Conservation (phyloP, 2,888 invertebrate genomes). For the Orthosia gothica region DNA sequence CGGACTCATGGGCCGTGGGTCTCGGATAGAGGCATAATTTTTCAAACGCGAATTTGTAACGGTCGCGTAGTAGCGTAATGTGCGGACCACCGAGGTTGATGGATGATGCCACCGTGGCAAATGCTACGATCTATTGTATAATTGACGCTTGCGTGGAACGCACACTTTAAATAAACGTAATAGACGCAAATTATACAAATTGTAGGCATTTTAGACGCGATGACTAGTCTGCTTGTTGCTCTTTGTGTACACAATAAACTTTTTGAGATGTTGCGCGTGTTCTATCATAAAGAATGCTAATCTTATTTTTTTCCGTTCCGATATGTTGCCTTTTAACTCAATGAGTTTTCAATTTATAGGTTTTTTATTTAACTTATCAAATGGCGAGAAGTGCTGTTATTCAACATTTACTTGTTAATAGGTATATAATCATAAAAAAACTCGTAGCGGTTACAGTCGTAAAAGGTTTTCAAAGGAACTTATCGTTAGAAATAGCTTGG, state of each 20-base stretch:
- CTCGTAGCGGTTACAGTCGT: constrained; percentile 14
- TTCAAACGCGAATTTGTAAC: constrained; percentile 82
- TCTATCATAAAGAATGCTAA: constrained; percentile 3
- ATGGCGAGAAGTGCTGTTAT: constrained; percentile 15
- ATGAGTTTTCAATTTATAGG: constrained; percentile 4
- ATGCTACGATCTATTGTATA: constrained; percentile 77
- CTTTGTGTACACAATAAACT: constrained; percentile 37
- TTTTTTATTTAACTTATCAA: constrained; percentile 24
- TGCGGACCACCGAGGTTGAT: constrained; percentile 82
- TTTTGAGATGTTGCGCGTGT: constrained; percentile 22
- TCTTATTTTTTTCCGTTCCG: not conserved
- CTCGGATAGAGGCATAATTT: constrained; percentile 72
- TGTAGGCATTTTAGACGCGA: constrained; percentile 45
- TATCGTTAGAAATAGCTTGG: constrained; percentile 12
- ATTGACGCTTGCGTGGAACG: constrained; percentile 67
- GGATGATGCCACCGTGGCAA: constrained; percentile 75
- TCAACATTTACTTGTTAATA: constrained; percentile 18
- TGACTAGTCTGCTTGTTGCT: constrained; percentile 43
- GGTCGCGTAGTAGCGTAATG: constrained; percentile 73
- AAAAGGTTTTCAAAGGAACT: constrained; percentile 37
- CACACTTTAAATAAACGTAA: constrained; percentile 63
- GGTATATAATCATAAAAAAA: constrained; percentile 38
- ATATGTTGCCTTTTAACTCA: constrained; percentile 2
- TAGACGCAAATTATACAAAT: constrained; percentile 55
- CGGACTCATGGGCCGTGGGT: constrained; percentile 10